A percentile compares a stretch with the other conserved stretches of the same genome.
Conservation (phyloP, 2,797 vertebrate species). For the Smutsia temminckii region DNA sequence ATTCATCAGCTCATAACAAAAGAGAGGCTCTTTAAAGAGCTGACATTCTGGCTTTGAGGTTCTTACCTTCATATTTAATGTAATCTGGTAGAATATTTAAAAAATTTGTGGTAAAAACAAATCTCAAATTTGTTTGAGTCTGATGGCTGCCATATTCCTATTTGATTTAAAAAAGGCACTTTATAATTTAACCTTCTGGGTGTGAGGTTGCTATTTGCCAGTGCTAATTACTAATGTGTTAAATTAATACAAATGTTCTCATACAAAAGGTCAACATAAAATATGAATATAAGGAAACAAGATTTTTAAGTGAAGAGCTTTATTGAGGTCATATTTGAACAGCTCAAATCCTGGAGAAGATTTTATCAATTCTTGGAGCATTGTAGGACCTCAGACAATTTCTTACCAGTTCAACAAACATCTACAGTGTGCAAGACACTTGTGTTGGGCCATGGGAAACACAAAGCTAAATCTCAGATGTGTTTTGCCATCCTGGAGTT, state of each 20-base stretch:
- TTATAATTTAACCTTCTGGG: constrained; percentile 43
- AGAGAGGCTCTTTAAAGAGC: not conserved
- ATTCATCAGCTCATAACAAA: not conserved
- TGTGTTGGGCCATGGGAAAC: not conserved
- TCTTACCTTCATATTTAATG: not conserved
- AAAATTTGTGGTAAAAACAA: constrained; percentile 30
- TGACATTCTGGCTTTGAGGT: constrained; percentile 14
- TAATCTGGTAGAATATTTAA: not conserved
- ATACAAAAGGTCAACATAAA: constrained; percentile 19
- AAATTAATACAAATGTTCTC: constrained; percentile 30
- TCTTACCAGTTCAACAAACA: not conserved
- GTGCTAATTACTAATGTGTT: constrained; percentile 5
- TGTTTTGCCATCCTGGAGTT: not conserved
- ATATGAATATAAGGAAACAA: not conserved
- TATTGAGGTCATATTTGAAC: not conserved
- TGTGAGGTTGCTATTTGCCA: constrained; percentile 37
- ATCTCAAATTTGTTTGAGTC: constrained; percentile 41
- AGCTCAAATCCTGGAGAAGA: not conserved
- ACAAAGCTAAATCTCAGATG: not conserved
- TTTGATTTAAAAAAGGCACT: constrained; percentile 14
- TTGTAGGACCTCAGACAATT: not conserved
- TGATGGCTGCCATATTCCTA: constrained; percentile 20
- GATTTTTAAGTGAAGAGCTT: constrained; percentile 36
- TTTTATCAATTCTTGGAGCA: not conserved
- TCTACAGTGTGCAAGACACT: not conserved